Evolutionary conservation across 2,113 vertebrate species (phyloP), one percentile per base, ranked within the genome.

Genomic region (Oryctolagus cuniculus): DNA sequence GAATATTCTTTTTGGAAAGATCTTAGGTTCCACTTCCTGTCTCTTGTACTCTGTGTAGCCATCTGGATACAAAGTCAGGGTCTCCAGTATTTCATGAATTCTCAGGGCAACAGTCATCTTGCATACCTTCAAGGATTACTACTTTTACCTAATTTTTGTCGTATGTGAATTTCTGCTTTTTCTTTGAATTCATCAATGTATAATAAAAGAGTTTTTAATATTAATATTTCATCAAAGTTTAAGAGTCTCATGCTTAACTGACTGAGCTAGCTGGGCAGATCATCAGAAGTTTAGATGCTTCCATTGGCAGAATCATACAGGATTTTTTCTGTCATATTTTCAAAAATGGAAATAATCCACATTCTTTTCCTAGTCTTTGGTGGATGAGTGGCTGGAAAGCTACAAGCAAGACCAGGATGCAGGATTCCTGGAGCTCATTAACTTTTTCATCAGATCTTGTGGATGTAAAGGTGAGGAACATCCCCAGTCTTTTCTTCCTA

Each of bases 371-470:
- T 84, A 99, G 99, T 97, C 98, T 0, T 97, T 99, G 97, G 98
- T 99, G 73, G 99, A 99, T 6, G 99, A 99, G 64, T 99, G 99
- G 99, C 97, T 99, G 97, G 99, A 99, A 75, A 97, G 95, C 97
- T 99, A 99, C 98, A 99, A 99, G 92, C 97, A 88, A 95, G 98
- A 98, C 95, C 98, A 81, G 15, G 97, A 98, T 95, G 72, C 63
- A 5, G 99, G 98, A 21, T 97, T 99, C 84, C 98, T 99, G 94
- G 99, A 99, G 91, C 98, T 99, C 29, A 83, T 99, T 96, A 99
- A 99, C 98, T 99, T 99, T 96, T 97, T 99, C 95, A 97, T 99
- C 95, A 97, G 96, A 90, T 98, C 98, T 97, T 99, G 99, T 21
- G 99, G 99, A 94, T 99, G 99, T 97, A 99, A 98, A 99, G 99